Evolutionary conservation across 2,113 vertebrate species (phyloP), one percentile per base, ranked within the genome.

Genomic region (Pluvialis apricaria): DNA sequence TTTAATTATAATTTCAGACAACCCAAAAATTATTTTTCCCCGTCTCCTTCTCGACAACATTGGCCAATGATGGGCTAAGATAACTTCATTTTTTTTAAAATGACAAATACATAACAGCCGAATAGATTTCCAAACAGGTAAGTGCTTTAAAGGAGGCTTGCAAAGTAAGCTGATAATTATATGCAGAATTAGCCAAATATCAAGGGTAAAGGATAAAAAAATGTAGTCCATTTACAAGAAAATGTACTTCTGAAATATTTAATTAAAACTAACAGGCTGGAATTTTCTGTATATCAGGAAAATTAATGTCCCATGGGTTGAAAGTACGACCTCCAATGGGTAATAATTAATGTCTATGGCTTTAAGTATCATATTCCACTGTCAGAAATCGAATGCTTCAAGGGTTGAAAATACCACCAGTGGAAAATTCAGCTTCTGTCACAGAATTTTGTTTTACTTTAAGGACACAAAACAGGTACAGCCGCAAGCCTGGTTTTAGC

Each of bases 301-400:
- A 97, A 96, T 96, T 94, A 88, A 97, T 29, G 51, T 97, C 94
- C 91, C 96, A 90, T 90, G 96, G 95, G 96, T 88, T 94, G 96
- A 88, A 91, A 96, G 79, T 77, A 55, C 2, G 42, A 96, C 92
- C 91, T 95, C 94, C 94, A 95, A 77, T 70, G 93, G 84, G 91
- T 92, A 96, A 96, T 97, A 96, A 96, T 96, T 97, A 96, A 97
- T 80, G 51, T 81, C 78, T 90, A 26, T 85, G 87, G 87, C 94
- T 96, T 96, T 88, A 92, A 97, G 78, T 97, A 95, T 91, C 94
- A 60, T 57, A 92, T 92, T 94, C 82, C 62, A 73, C 89, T 86
- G 87, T 55, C 91, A 94, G 92, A 92, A 96, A 88, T 54, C 1
- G 0, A 94, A 45, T 60, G 82, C 92, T 97, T 90, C 55, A 52